phyloP scores from a whole-genome alignment of 2,113 vertebrate genomes.

The Rhea americana region DNA sequence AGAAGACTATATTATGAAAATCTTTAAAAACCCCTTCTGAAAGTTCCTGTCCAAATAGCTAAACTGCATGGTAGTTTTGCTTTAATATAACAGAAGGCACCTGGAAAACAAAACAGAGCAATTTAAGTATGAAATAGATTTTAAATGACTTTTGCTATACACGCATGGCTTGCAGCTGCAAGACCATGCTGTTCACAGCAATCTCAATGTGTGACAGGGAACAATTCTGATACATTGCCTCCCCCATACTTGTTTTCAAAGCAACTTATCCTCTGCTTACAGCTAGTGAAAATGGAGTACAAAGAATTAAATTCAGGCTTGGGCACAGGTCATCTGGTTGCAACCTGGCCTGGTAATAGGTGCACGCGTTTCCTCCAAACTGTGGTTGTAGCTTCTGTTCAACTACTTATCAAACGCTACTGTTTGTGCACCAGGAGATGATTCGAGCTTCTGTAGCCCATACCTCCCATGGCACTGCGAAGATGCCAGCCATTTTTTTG shows the following conservation, averaged over 20 bases:
- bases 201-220: not conserved
- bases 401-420: not conserved
- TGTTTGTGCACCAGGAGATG: not conserved
- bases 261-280: not conserved
- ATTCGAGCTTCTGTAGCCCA: rapidly evolving
- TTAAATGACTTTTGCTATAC: not conserved
- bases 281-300: not conserved
- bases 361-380: not conserved
- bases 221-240: not conserved
- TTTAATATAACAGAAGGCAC: not conserved
- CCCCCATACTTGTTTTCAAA: not conserved
- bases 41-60: not conserved
- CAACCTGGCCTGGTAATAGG: not conserved
- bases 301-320: not conserved
- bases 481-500: not conserved
- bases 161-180: not conserved
- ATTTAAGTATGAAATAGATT: not conserved
- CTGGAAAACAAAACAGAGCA: not conserved
- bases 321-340: not conserved
- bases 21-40: not conserved
- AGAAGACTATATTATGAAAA: not conserved
- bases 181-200: not conserved
- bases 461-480: not conserved
- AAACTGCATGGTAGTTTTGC: not conserved
- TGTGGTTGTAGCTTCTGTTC: not conserved